Percentiles rank a stretch among this genome's conserved stretches.
phyloP scores from a whole-genome alignment of 35 echinoderm and acorn worm species.

The Apostichopus japonicus region DNA sequence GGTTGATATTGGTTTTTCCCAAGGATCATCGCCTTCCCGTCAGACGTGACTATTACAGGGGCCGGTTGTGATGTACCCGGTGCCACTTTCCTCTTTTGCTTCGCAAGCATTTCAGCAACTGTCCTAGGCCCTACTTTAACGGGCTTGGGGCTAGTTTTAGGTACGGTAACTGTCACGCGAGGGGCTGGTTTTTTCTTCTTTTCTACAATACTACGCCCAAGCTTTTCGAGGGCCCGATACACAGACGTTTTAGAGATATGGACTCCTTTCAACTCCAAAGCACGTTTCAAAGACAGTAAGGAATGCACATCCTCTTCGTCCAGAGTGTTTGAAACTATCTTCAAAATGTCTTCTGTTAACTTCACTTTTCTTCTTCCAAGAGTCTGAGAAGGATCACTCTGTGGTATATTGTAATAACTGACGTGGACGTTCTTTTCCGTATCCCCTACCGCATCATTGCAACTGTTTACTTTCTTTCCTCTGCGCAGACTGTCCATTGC shows the following conservation, averaged over 20 bases:
- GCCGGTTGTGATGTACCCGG: not conserved
- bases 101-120: conserved; percentile 46
- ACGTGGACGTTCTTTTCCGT: not conserved
- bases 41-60: not conserved
- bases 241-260: conserved; percentile 55
- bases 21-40: conserved; percentile 17
- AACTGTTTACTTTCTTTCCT: not conserved
- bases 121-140: conserved; percentile 2
- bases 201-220: conserved; percentile 47
- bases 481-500: not conserved
- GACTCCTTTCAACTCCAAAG: conserved; percentile 39
- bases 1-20: not conserved
- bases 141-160: not conserved
- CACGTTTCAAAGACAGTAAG: conserved; percentile 48
- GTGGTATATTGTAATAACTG: not conserved
- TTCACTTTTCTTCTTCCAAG: conserved; percentile 36
- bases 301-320: conserved; percentile 58
- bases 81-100: not conserved
- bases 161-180: not conserved
- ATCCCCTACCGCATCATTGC: not conserved
- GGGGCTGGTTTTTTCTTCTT: conserved; percentile 41
- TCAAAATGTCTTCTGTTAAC: conserved; percentile 38
- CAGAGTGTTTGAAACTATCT: conserved; percentile 30
- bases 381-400: not conserved
- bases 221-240: conserved; percentile 47